phyloP scores from a whole-genome alignment of 2,113 vertebrate genomes.

The Pongo pygmaeus region DNA sequence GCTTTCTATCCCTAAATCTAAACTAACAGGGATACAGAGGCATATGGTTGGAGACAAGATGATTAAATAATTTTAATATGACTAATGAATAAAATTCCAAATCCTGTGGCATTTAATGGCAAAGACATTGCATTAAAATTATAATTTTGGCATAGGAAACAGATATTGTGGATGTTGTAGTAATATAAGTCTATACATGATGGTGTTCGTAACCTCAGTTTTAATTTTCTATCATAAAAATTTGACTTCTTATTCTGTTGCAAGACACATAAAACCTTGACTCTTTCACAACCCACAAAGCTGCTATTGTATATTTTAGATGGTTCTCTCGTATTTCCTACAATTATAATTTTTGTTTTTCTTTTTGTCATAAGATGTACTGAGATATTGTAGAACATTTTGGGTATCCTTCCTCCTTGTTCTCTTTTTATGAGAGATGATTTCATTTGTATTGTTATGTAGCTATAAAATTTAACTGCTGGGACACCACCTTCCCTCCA shows the following conservation, averaged over 20 bases:
- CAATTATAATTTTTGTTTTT: neutral
- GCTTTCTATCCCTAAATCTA: neutral
- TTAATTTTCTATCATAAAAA: neutral
- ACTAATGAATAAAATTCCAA: neutral
- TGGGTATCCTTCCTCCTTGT: neutral
- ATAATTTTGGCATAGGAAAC: neutral
- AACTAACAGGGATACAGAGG: neutral
- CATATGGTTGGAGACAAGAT: neutral
- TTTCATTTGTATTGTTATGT: neutral
- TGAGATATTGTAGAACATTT: neutral
- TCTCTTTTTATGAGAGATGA: neutral
- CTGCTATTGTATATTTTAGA: neutral
- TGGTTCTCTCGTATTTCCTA: neutral
- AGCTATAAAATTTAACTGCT: slow-evolving; percentile 1
- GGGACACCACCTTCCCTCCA: neutral
- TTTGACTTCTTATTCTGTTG: neutral
- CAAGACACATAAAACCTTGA: neutral
- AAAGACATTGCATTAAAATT: neutral
- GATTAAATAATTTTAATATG: neutral
- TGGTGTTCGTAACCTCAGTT: neutral
- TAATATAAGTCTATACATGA: neutral
- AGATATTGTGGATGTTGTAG: neutral
- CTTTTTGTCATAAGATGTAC: neutral
- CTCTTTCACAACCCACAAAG: neutral
- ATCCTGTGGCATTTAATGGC: neutral